Base-by-base conservation (phyloP, 2,888 invertebrate species). In the Phania funesta region DNA sequence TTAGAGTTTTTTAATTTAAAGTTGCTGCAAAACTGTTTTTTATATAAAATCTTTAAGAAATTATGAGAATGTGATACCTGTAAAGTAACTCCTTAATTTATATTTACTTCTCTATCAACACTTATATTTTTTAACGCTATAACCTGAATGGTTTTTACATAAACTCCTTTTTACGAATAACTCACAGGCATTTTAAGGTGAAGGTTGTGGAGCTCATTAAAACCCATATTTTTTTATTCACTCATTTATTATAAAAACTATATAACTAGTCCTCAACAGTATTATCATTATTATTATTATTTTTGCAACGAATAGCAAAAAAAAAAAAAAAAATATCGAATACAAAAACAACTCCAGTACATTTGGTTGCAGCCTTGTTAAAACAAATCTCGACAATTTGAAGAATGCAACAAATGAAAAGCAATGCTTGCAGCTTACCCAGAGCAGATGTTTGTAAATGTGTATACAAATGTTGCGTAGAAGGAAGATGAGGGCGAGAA, bases 181-280 rank as follows among this genome's bases (percentile, higher is more conserved):
- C 22, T 22, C 13, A 9, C 5, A 26, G 5, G 22, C 20, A 4
- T 62, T 54, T 77, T 74, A 81, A 81, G 81, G 81, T 81, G 77
- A 81, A 81, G 81, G 81, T 64, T 81, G 16, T 64, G 29, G 16
- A 77, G 50, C 81, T 81, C 81, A 81, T 81, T 81, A 81, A 74
- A 81, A 74, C 2, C 26, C 16, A 35, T 38, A 62, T 29, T 13
- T 1, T 26, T 41, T 60, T 20, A 54, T 44, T 75, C 22, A 71
- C 18, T 11, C 46, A 65, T 24, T 65, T 24, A 46, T 62, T 18
- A 24, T 52, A 26, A 54, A 71, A 48, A 62, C 32, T 70, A 22
- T 26, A 64, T 56, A 56, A 38, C 54, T 29, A 44, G 38, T 29
- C 75, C 50, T 75, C 56, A 65, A 29, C 64, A 70, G 29, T 41